These are phyloP conservation scores for Alexandromys fortis DNA, from an alignment of 2,113 vertebrate genomes.

Conservation along the genomic window DNA sequence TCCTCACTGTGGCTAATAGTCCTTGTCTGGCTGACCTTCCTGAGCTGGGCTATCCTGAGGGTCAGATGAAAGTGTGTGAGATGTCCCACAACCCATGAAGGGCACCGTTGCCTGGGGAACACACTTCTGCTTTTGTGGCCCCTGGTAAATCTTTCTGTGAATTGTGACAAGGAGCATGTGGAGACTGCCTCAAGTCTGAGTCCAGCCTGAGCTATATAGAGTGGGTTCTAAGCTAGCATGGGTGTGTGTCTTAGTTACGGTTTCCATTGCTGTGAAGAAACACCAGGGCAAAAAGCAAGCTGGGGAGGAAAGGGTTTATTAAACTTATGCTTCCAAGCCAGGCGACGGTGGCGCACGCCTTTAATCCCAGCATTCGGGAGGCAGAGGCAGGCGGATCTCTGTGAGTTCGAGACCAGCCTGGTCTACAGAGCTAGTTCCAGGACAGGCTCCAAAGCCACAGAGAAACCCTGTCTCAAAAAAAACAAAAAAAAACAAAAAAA, in stretches of 20 bases:
- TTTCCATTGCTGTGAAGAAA: neutral
- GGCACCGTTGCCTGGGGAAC: neutral
- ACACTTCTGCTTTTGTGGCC: neutral
- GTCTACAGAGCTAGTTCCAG: no score
- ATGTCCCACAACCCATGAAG: neutral
- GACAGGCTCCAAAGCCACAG: no score
- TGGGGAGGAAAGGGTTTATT: neutral
- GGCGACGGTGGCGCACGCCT: no score
- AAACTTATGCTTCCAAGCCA: neutral
- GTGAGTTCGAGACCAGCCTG: no score
- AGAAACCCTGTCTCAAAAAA: no score
- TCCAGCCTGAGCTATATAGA: neutral
- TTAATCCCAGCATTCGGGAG: no score
- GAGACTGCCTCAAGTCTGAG: no score
- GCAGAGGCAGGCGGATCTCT: no score
- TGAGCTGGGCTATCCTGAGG: constrained; percentile 46
- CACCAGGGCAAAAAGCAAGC: neutral
- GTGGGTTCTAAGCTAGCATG: neutral
- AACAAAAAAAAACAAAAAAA: no score
- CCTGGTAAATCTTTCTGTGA: constrained; percentile 35
- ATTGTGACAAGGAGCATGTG: neutral
- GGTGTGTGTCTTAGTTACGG: neutral
- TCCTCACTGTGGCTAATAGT: constrained; percentile 3
- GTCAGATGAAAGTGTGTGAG: neutral
- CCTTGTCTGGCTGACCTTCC: constrained; percentile 3